phyloP scores from a whole-genome alignment of 2,888 invertebrate genomes.

The Rutpela maculata region DNA sequence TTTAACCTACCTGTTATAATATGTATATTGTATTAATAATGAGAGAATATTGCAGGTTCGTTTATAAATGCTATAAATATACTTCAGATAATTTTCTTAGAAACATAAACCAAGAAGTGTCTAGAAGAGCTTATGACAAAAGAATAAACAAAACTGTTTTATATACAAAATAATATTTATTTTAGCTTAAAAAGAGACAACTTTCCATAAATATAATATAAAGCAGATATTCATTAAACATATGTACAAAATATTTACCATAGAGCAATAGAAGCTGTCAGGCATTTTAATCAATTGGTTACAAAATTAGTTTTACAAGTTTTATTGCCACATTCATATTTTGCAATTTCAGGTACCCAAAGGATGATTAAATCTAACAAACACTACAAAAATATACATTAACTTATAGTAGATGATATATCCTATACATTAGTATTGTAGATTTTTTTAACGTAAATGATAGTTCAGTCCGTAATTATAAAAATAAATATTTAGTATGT shows the following conservation, averaged over 20 bases:
- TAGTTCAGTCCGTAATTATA: not conserved
- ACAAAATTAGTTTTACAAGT: not conserved
- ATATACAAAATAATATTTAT: not conserved
- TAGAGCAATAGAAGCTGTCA: not conserved
- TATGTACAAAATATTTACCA: not conserved
- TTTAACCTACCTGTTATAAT: no score
- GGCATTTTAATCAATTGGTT: not conserved
- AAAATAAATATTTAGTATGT: not conserved
- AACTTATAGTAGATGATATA: not conserved
- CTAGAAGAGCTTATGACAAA: not conserved
- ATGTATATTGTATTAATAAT: no score
- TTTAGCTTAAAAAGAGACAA: not conserved
- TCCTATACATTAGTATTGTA: not conserved
- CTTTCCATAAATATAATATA: not conserved
- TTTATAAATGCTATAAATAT: no score
- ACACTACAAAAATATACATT: not conserved
- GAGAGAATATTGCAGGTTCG: no score
- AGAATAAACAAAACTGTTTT: conserved; percentile 1
- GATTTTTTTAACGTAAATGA: not conserved
- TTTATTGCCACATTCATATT: not conserved
- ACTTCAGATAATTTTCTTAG: no score
- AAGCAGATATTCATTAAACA: not conserved
- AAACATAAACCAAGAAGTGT: no score
- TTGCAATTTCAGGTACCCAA: not conserved
- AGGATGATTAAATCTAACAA: not conserved